A percentile compares a stretch with the other conserved stretches of the same genome.
Evolutionary conservation across 2,888 invertebrate species (phyloP).

Genomic region (Gari tellinella): DNA sequence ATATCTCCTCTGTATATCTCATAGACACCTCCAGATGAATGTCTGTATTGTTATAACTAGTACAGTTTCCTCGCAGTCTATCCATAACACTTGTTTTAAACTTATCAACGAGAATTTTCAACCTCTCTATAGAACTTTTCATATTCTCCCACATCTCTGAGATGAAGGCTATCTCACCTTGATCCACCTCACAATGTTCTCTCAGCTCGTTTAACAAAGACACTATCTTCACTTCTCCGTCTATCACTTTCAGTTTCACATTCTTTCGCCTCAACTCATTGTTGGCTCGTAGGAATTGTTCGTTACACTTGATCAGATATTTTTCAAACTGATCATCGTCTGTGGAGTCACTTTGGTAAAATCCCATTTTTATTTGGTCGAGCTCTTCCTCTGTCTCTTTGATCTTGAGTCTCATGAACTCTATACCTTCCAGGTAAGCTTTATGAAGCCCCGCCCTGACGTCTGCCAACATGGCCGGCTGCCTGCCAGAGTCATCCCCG

Average conservation of each 20-base stretch:
- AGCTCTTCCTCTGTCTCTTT: constrained; percentile 73
- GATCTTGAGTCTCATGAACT: constrained; percentile 75
- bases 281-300: constrained; percentile 77
- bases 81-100: constrained; percentile 76
- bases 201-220: constrained; percentile 74
- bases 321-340: constrained; percentile 69
- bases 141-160: constrained; percentile 80
- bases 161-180: constrained; percentile 69
- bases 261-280: constrained; percentile 71
- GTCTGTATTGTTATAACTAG: constrained; percentile 72
- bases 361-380: constrained; percentile 67
- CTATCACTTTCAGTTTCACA: constrained; percentile 67
- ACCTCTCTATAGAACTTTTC: constrained; percentile 69
- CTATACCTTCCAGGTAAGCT: constrained; percentile 79
- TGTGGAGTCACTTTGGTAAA: constrained; percentile 67
- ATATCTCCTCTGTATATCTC: constrained; percentile 75
- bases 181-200: constrained; percentile 64
- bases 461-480: constrained; percentile 57
- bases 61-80: constrained; percentile 75
- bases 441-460: constrained; percentile 72
- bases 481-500: constrained; percentile 39
- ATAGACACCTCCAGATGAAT: constrained; percentile 73
- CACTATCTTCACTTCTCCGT: constrained; percentile 73
- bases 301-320: constrained; percentile 74
- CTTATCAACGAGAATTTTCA: constrained; percentile 68